Percentiles rank a stretch among this genome's conserved stretches.
Conservation (phyloP, 2,888 invertebrate species). For the Sclerodermus sp. region DNA sequence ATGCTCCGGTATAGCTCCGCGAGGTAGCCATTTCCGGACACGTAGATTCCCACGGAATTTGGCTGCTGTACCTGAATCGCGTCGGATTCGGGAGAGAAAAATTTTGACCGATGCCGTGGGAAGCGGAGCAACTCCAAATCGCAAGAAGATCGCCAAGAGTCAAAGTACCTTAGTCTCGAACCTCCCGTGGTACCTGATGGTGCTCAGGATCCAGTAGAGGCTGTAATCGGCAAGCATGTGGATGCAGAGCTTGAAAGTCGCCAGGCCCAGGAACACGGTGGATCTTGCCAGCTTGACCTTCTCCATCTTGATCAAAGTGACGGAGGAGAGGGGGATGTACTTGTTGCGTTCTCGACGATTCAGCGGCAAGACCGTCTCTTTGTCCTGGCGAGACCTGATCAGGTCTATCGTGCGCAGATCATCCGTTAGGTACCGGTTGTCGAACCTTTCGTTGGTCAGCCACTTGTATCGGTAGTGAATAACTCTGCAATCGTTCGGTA, state of each 20-base stretch:
- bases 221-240: conserved; percentile 79
- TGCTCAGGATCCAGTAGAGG: conserved; percentile 73
- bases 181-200: conserved; percentile 59
- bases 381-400: conserved; percentile 63
- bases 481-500: conserved; percentile 68
- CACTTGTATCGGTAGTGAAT: conserved; percentile 73
- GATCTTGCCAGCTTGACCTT: conserved; percentile 62
- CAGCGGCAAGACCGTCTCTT: conserved; percentile 70
- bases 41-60: conserved; percentile 62
- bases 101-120: too few relatives aligned
- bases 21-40: conserved; percentile 69
- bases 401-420: conserved; percentile 69
- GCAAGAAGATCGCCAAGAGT: too few relatives aligned
- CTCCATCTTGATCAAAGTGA: conserved; percentile 65
- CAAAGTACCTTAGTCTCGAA: conserved; percentile 56
- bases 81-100: neutral
- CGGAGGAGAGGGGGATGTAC: conserved; percentile 65
- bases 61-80: conserved; percentile 50
- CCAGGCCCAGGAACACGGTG: conserved; percentile 64
- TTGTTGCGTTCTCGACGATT: conserved; percentile 66
- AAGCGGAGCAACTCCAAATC: too few relatives aligned
- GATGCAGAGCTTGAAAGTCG: conserved; percentile 71
- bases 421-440: conserved; percentile 72
- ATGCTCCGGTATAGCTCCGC: conserved; percentile 68
- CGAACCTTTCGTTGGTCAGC: conserved; percentile 69